Evolutionary conservation across 2,888 invertebrate genomes (phyloP), one percentile per base, ranked within the genome.

Genomic region (Nasonovia ribisnigri): DNA sequence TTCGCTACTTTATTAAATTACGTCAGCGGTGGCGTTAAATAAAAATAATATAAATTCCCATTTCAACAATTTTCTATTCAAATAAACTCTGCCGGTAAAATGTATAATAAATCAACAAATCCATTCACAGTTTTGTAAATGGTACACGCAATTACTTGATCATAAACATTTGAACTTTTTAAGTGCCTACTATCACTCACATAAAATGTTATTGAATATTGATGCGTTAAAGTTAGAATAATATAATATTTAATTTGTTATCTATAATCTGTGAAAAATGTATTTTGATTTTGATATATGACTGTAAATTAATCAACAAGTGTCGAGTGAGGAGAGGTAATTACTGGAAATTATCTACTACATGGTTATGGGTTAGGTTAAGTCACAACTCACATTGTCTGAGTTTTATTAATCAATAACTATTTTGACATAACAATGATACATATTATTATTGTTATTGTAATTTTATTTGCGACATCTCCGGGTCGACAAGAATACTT

Each of bases 381-480:
- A n/a, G n/a, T 67, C n/a, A n/a, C 16, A 67, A 67, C 11, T 4
- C n/a, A n/a, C 13, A 67, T n/a, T n/a, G 13, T n/a, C 13, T n/a
- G n/a, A 67, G n/a, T 67, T n/a, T n/a, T n/a, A 67, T 67, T n/a
- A 67, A 67, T 67, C n/a, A 16, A 67, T n/a, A 67, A 67, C 67
- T 13, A n/a, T 67, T 67, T 16, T 16, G 10, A 29, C 0, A 60
- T n/a, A 5, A 67, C 67, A 16, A n/a, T 13, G n/a, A n/a, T 4
- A 16, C n/a, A 67, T 67, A 13, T n/a, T 67, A 67, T n/a, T n/a
- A n/a, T 51, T 51, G 16, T n/a, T n/a, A n/a, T 51, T 51, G 16
- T 51, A 20, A 24, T 54, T 24, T 24, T 67, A 67, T 67, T 67
- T 67, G n/a, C 16, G 67, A n/a, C 5, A 29, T 29, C 11, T 60